Base-by-base conservation (phyloP, 2,113 vertebrate species). In the Leptodactylus fuscus region DNA sequence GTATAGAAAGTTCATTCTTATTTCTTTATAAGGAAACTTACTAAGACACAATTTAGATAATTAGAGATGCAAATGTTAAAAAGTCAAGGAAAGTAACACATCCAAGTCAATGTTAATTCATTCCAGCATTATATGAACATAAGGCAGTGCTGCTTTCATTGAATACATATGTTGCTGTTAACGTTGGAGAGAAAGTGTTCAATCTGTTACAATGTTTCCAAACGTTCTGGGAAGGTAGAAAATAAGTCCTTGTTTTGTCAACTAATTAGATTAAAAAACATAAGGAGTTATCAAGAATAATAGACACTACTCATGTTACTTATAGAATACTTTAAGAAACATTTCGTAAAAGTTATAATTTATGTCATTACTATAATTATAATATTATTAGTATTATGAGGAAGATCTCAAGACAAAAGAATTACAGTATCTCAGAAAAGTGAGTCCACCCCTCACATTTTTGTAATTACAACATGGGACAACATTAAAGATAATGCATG, bases 121-220 rank as follows among this genome's bases (percentile, higher is more conserved):
- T 44, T 81, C 16, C 9, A 9, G 18, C 46, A 48, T 81, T 46
- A 29, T 67, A 65, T 24, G 36, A 65, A 46, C 79, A 81, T 62
- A 81, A 81, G 58, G 79, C n/a, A 65, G 12, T 60, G 16, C 24
- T 12, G 34, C 58, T 29, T 62, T 46, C 29, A 5, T 34, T 58
- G 53, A 79, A 79, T 79, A 79, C 24, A 76, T 81, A 81, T 62
- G 55, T 67, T 67, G 12, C 79, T 29, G n/a, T 48, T 46, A 65
- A 48, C 48, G 38, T 41, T 38, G n/a, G 79, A 46, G 38, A 65
- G 79, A 81, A 81, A 65, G 44, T 81, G 79, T 67, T 44, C 38
- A 65, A 81, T 67, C 79, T 81, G 24, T 44, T 41, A 81, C 36
- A 49, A 48, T 46, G 60, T 67, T 65, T 38, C 44, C 36, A 60